These are phyloP conservation scores for Microctonus brassicae DNA, from an alignment of 2,888 invertebrate genomes.

Conservation along the genomic window DNA sequence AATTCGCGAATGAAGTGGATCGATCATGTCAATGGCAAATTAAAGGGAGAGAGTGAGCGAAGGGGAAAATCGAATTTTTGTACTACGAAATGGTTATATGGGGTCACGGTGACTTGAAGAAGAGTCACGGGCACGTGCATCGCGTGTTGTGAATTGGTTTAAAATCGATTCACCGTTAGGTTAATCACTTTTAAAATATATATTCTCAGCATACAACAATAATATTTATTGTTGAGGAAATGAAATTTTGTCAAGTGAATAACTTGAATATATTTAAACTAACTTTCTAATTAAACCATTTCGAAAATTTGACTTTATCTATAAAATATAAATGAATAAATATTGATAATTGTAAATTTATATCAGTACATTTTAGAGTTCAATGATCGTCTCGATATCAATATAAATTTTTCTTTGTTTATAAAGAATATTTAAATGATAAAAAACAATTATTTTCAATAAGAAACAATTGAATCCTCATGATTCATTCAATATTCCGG, in stretches of 20 bases:
- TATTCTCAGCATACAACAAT: not conserved
- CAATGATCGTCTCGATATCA: not conserved
- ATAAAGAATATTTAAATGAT: not conserved
- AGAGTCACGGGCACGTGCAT: constrained; percentile 43
- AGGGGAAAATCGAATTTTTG: not conserved
- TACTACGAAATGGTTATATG: not conserved
- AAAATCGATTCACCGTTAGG: constrained; percentile 23
- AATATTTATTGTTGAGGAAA: not conserved
- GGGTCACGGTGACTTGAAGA: constrained; percentile 41
- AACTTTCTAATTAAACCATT: not conserved
- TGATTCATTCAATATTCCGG: constrained; percentile 11
- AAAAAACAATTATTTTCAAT: not conserved
- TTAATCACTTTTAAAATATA: constrained; percentile 17
- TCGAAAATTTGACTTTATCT: not conserved
- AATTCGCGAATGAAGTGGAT: constrained; percentile 11
- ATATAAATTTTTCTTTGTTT: not conserved
- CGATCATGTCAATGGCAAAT: not conserved
- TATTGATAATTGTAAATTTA: not conserved
- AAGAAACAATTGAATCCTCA: not conserved
- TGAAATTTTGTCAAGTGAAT: not conserved
- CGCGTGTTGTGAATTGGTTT: constrained; percentile 29
- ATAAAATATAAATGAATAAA: not conserved
- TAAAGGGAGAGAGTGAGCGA: not conserved
- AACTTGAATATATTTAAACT: not conserved
- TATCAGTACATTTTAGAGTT: not conserved